Base-by-base conservation (phyloP, 1,140 invertebrate genomes). In the Ips nitidus region DNA sequence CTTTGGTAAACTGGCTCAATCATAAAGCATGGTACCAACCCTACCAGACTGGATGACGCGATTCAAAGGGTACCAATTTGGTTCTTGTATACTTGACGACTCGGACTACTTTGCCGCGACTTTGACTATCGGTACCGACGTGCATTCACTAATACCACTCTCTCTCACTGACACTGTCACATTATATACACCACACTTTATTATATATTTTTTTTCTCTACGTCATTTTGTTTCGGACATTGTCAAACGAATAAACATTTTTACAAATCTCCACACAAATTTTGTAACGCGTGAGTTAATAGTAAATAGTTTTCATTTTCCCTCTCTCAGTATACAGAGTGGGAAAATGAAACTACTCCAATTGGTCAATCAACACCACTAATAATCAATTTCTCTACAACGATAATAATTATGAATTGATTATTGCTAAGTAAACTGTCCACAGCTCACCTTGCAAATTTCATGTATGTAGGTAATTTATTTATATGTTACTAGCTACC, bases 1-100 rank as follows among this genome's bases (percentile, higher is more conserved):
- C 67, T 62, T 68, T 61, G 58, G 52, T 61, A 58, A 61, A 68
- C 45, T 63, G 59, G 60, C 59, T 62, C 42, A 61, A 69, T 61
- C 67, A 57, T 45, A 68, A 68, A 40, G 8, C 58, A 61, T 60
- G 4, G 50, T 63, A 53, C 41, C 67, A 69, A 69, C 67, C 67
- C 67, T 69, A 69, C 67, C 60, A 69, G 60, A 69, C 66, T 68
- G 52, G 41, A 55, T 56, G 67, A 41, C 67, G 67, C 53, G 67
- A 40, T 69, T 40, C 56, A 58, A 55, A 57, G 42, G 65, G 45
- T 65, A 53, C 52, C 45, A 65, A 65, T 59, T 41, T 41, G 41
- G 2, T 50, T 50, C 45, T 50, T 50, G 45, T 50, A 22, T 3
- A 50, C 45, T 50, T 50, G 6, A 22, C 45, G 45, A 50, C 45